Conservation (phyloP, 2,113 vertebrate genomes). For the Cnemophilus loriae region DNA sequence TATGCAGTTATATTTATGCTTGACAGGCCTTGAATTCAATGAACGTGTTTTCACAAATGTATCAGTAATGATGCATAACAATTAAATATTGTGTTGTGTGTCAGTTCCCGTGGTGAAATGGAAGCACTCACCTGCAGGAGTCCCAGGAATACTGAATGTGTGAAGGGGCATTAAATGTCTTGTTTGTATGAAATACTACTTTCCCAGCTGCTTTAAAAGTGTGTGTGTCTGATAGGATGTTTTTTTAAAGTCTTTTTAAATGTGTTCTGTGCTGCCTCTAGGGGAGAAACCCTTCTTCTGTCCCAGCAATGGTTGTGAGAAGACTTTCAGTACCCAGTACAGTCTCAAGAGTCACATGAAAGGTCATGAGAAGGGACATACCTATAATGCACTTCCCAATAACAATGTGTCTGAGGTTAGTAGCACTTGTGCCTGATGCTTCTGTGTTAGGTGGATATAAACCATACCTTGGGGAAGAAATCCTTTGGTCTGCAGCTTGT, state of each 20-base stretch:
- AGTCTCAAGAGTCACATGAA: slow-evolving; percentile 97
- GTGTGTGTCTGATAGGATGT: neutral
- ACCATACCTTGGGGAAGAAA: neutral
- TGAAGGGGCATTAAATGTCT: neutral
- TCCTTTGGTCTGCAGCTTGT: neutral
- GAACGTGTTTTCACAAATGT: neutral
- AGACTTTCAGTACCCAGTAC: slow-evolving; percentile 95
- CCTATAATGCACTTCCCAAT: slow-evolving; percentile 78
- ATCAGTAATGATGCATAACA: neutral
- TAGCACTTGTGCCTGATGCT: neutral
- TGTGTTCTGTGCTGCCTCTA: slow-evolving; percentile 49
- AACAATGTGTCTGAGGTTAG: slow-evolving; percentile 87
- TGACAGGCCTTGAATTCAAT: neutral
- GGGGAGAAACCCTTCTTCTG: slow-evolving; percentile 97
- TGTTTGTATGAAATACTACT: neutral
- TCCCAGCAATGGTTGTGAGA: slow-evolving; percentile 94
- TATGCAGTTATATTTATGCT: neutral
- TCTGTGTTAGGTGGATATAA: neutral
- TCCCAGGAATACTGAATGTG: neutral
- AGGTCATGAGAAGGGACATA: slow-evolving; percentile 88
- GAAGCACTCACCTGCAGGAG: neutral
- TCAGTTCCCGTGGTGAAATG: neutral
- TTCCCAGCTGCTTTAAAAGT: neutral
- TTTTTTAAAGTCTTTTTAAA: neutral
- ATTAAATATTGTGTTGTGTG: neutral